Evolutionary conservation across 2,888 invertebrate genomes (phyloP).

Genomic region (Nephrotoma appendiculata): DNA sequence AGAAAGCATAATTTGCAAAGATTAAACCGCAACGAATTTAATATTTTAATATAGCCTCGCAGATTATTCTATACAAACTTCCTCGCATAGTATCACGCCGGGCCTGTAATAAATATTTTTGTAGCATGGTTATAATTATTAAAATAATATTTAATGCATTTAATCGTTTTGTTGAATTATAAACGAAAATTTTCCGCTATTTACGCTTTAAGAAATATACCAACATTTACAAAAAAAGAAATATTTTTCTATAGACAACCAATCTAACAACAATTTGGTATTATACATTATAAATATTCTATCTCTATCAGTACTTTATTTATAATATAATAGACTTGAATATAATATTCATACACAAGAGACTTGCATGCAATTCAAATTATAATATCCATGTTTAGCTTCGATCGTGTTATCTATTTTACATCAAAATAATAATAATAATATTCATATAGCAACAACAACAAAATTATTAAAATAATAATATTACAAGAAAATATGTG

Average conservation of each 20-base stretch:
- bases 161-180: background rate
- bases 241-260: background rate
- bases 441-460: background rate
- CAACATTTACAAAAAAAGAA: background rate
- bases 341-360: background rate
- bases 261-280: background rate
- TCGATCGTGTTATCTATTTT: slow-evolving; percentile 3
- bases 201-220: background rate
- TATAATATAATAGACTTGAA: background rate
- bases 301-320: background rate
- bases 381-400: slow-evolving; percentile 3
- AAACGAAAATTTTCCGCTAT: background rate
- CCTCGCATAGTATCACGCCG: too few relatives aligned
- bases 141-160: background rate
- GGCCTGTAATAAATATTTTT: too few relatives aligned
- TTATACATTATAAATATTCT: background rate
- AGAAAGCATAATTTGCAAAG: background rate
- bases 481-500: background rate
- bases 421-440: slow-evolving; percentile 1
- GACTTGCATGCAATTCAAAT: slow-evolving; percentile 3
- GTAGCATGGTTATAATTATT: background rate
- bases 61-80: too few relatives aligned
- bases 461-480: background rate
- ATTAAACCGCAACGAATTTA: too few relatives aligned
- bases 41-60: too few relatives aligned